Conservation (phyloP, 2,888 invertebrate species). For the Cantharis rustica region DNA sequence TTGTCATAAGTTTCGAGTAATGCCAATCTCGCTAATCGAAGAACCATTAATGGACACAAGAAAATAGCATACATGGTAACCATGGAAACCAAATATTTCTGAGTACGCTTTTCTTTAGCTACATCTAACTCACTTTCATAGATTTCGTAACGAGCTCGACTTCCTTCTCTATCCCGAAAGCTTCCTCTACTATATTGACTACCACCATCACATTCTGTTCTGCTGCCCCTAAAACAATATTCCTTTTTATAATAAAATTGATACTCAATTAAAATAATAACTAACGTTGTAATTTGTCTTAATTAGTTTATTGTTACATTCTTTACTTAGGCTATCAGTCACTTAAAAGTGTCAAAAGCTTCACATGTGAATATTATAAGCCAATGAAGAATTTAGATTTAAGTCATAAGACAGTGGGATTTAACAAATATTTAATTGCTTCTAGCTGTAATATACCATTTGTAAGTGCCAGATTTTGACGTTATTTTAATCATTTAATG, state of each 20-base stretch:
- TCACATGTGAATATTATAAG: too few relatives aligned
- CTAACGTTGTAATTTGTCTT: too few relatives aligned
- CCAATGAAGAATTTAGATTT: too few relatives aligned
- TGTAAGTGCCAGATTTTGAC: too few relatives aligned
- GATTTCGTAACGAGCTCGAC: conserved; percentile 55
- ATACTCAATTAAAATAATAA: neutral
- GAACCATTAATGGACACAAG: conserved; percentile 68
- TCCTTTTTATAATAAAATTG: neutral
- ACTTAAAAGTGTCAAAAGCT: too few relatives aligned
- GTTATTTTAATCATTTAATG: too few relatives aligned
- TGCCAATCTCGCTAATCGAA: conserved; percentile 65
- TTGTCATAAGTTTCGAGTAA: conserved; percentile 73
- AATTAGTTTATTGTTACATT: too few relatives aligned
- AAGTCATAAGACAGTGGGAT: too few relatives aligned
- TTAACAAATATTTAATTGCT: too few relatives aligned
- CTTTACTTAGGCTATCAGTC: too few relatives aligned
- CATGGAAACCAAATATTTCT: conserved; percentile 70
- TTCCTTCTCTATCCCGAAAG: conserved; percentile 42
- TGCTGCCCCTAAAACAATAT: conserved; percentile 39
- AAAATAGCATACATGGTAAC: conserved; percentile 69
- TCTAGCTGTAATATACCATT: too few relatives aligned
- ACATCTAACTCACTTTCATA: conserved; percentile 64
- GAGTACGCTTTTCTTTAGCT: conserved; percentile 67
- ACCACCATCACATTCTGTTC: conserved; percentile 46
- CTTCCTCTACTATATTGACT: conserved; percentile 48